A percentile compares a stretch with the other conserved stretches of the same genome.
These are phyloP conservation scores for Platycnemis pennipes DNA, from an alignment of 2,888 invertebrate genomes.

Conservation along the genomic window DNA sequence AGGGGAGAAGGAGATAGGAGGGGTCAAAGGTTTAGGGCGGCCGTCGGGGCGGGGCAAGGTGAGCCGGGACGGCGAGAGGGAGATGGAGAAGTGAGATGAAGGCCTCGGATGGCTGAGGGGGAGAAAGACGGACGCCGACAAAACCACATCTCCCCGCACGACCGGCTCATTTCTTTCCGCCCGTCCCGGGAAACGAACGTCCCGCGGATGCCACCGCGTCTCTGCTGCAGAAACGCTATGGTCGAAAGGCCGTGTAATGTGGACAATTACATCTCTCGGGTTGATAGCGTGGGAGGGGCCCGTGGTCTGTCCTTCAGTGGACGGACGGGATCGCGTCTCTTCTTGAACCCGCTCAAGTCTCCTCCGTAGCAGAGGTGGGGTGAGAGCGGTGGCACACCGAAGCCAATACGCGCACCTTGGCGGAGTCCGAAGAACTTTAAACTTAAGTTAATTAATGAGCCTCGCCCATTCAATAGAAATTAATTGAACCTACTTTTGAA, in stretches of 20 bases:
- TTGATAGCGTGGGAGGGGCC: background rate
- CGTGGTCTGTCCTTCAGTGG: background rate
- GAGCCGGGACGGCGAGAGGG: background rate
- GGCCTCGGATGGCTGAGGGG: background rate
- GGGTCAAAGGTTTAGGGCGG: slow-evolving; percentile 34
- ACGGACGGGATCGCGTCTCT: background rate
- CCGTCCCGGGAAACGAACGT: background rate
- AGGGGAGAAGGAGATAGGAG: background rate
- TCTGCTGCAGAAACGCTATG: background rate
- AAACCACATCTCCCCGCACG: background rate
- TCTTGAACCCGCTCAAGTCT: background rate
- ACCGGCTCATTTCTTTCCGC: background rate
- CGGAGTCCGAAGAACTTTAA: background rate
- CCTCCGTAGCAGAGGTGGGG: background rate
- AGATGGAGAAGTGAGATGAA: too few relatives aligned
- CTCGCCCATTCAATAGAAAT: too few relatives aligned
- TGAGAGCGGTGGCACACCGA: background rate
- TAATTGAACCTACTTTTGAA: too few relatives aligned
- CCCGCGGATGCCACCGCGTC: slow-evolving; percentile 16
- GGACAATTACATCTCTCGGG: slow-evolving; percentile 41
- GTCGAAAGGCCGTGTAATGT: slow-evolving; percentile 36
- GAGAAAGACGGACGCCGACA: background rate
- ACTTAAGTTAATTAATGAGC: too few relatives aligned
- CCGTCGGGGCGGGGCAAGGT: slow-evolving; percentile 1
- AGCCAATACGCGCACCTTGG: background rate